Base-by-base conservation (phyloP, 2,113 vertebrate species). In the Cyprinus carpio region DNA sequence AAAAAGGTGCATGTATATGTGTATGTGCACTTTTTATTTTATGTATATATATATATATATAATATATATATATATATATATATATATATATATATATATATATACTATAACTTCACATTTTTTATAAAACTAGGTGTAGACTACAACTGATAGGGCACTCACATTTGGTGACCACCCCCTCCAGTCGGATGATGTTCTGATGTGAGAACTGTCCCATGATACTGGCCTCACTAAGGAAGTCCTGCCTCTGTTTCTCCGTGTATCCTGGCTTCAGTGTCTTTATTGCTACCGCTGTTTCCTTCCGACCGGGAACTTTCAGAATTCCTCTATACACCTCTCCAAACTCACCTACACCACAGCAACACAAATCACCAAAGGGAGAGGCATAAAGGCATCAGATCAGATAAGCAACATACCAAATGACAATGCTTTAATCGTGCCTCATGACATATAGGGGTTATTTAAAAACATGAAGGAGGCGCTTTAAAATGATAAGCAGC, bases 171-270 rank as follows among this genome's bases (percentile, higher is more conserved):
- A 99, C 93, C 0, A 99, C 97, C 0, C 98, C 98, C 87, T 99
- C 97, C 67, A 99, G 94, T 23, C 94, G 97, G 89, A 99, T 99
- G 87, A 99, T 97, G 92, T 99, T 99, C 92, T 96, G 97, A 90
- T 99, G 98, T 83, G 96, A 94, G 91, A 99, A 99, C 92, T 99
- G 98, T 23, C 98, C 98, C 98, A 99, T 99, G 93, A 98, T 98
- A 93, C 96, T 96, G 49, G 98, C 98, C 91, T 99, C 98, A 0
- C 96, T 96, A 75, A 99, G 94, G 88, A 99, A 99, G 91, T 99
- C 98, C 80, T 96, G 95, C 29, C 97, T 43, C 40, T 43, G 40
- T 43, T 43, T 43, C 40, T 43, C 40, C 10, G 40, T 43, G 40
- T 43, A 43, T 20, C 97, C 98, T 0, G 96, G 95, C 89, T 99